Base-by-base conservation (phyloP, 2,113 vertebrate genomes). In the Oceanites oceanicus region DNA sequence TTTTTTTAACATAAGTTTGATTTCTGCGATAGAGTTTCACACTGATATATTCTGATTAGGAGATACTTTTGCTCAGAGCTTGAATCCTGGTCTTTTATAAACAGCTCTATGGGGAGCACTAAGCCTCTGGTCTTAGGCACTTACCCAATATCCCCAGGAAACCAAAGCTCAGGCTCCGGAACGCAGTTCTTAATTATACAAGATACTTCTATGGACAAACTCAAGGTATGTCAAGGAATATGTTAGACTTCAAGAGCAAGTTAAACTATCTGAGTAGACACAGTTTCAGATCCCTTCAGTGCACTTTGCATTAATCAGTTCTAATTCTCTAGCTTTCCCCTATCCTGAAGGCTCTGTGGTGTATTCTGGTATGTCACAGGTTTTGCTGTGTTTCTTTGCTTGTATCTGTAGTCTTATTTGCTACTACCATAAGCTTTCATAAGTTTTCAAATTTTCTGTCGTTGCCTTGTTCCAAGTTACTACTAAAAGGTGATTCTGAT, bases 101-200 rank as follows among this genome's bases (percentile, higher is more conserved):
- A 65, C 13, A 65, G 34, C 61, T 52, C 36, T 58, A 10, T 30
- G 7, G 52, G 88, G 66, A 94, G 36, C 65, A 68, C 61, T 56
- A 27, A 81, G 79, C 80, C 76, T 84, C 83, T 88, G 44, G 32
- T 95, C 20, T 63, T 67, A 27, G 68, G 38, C 30, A 16, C 47
- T 94, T 91, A 84, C 26, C 29, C 63, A 80, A 10, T 77, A 77
- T 71, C 86, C 79, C 42, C 73, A 75, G 86, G 76, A 96, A 92
- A 91, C 6, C 34, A 70, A 76, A 70, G 82, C 78, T 76, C 82
- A 74, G 76, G 42, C 79, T 95, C 68, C 2, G 0, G 76, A 95
- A 81, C n/a, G 71, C 55, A n/a, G 50, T 19, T 92, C 70, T 84
- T 96, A 95, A 89, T 96, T 96, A 92, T 84, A 72, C 72, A 17